Evolutionary conservation across 1,140 invertebrate species (phyloP).

Genomic region (Drosophila lacertosa): DNA sequence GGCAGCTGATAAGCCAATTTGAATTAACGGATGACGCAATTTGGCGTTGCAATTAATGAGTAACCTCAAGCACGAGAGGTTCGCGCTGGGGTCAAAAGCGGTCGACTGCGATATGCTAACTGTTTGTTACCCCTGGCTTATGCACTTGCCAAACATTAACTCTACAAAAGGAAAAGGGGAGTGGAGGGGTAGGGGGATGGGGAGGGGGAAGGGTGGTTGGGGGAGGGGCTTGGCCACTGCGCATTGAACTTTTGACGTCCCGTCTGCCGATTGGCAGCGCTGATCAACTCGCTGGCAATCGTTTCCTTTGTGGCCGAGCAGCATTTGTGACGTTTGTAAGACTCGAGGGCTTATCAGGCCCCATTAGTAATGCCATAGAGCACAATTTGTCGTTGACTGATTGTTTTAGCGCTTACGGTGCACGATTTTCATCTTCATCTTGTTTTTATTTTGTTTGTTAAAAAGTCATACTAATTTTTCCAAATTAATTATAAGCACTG

Average conservation of each 20-base stretch:
- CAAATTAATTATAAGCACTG: background rate
- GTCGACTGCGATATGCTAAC: slow-evolving; percentile 20
- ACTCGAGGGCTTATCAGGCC: slow-evolving; percentile 8
- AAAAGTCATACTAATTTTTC: background rate
- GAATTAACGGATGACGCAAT: slow-evolving; percentile 67
- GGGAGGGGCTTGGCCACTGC: slow-evolving; percentile 40
- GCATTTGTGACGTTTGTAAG: slow-evolving; percentile 3
- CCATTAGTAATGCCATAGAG: slow-evolving; percentile 12
- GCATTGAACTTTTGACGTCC: slow-evolving; percentile 35
- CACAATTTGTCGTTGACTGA: slow-evolving; percentile 25
- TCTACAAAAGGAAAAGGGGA: too few relatives aligned
- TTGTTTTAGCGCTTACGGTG: slow-evolving; percentile 3
- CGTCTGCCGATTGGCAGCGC: background rate
- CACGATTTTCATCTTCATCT: too few relatives aligned
- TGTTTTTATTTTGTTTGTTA: background rate
- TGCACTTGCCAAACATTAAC: background rate
- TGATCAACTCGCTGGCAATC: slow-evolving; percentile 12
- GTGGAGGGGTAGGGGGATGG: too few relatives aligned
- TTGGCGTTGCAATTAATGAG: slow-evolving; percentile 62
- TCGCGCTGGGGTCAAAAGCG: slow-evolving; percentile 43
- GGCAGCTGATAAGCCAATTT: slow-evolving; percentile 48
- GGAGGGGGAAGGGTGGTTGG: background rate
- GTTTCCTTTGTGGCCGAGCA: slow-evolving; percentile 7
- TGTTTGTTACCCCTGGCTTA: slow-evolving; percentile 10
- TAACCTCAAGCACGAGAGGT: slow-evolving; percentile 66